Evolutionary conservation across 2,797 vertebrate genomes (phyloP), one percentile per base, ranked within the genome.

Genomic region (Enteromius viviparus): DNA sequence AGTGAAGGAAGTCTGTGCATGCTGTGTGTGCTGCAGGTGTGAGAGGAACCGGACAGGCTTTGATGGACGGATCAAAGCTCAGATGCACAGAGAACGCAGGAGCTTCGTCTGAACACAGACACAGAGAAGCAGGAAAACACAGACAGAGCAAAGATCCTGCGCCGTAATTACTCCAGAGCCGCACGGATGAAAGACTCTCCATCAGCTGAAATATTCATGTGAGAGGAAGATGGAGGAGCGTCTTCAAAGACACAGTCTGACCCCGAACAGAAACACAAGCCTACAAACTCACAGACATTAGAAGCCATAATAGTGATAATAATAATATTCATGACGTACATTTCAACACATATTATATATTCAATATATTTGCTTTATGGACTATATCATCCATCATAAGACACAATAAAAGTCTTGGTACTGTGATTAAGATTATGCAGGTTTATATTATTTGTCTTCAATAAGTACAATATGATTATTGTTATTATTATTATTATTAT

Each of bases 131-230:
- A 65, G 32, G 6, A 34, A 34, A 65, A 65, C 26, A n/a, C 21
- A 55, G 53, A 55, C 53, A n/a, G n/a, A 58, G 29, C 53, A n/a
- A n/a, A n/a, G 53, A n/a, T n/a, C 53, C 53, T 3, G 53, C 53
- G 8, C 19, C 6, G 47, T 72, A 72, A 72, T 72, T 72, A 51
- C 47, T 74, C 69, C 45, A 8, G 40, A 23, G 2, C 12, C 1
- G 6, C 23, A 45, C 1, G 6, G 71, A 74, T 74, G 21, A 53
- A 74, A 74, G 29, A 19, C 62, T 70, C 40, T 49, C 45, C 69
- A 71, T 49, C 69, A 23, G 14, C 47, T 74, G 45, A 34, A 74
- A 34, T 53, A 74, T 74, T 74, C 47, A 74, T 74, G 70, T 1
- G 70, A 51, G 45, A 2, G 3, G 42, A 70, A 9, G 69, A 71